phyloP scores from a whole-genome alignment of 2,797 vertebrate genomes.

The Leptatherina wallacei region DNA sequence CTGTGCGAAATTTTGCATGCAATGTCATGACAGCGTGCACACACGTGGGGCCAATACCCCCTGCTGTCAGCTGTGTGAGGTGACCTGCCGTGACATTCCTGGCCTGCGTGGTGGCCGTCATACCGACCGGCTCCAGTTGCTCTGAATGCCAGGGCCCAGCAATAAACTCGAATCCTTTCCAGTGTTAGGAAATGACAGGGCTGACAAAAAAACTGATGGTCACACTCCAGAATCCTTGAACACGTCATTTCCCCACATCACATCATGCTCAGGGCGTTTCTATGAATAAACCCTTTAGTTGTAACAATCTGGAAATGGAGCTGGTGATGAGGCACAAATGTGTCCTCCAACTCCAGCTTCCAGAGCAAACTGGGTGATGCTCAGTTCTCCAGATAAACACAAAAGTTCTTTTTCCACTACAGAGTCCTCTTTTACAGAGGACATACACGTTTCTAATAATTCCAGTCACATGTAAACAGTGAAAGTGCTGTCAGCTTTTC shows the following conservation, averaged over 20 bases:
- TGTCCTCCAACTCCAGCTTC: slow-evolving; percentile 44
- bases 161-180: slow-evolving; percentile 62
- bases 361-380: slow-evolving; percentile 39
- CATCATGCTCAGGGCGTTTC: slow-evolving; percentile 21
- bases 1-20: slow-evolving; percentile 24
- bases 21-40: slow-evolving; percentile 35
- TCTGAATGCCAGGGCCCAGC: slow-evolving; percentile 68
- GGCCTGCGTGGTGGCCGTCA: slow-evolving; percentile 61
- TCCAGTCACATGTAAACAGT: slow-evolving; percentile 27
- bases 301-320: slow-evolving; percentile 41
- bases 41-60: slow-evolving; percentile 46
- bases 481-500: slow-evolving; percentile 17
- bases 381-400: slow-evolving; percentile 61
- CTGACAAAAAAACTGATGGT: slow-evolving; percentile 25
- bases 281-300: slow-evolving; percentile 39
- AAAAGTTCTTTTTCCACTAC: slow-evolving; percentile 48
- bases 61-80: slow-evolving; percentile 77
- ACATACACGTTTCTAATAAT: slow-evolving; percentile 48
- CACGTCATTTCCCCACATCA: slow-evolving; percentile 16
- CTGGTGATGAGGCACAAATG: slow-evolving; percentile 42
- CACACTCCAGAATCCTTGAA: not conserved
- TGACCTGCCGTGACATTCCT: slow-evolving; percentile 81
- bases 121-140: slow-evolving; percentile 68
- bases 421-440: slow-evolving; percentile 56
- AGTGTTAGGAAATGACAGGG: slow-evolving; percentile 60